These are phyloP conservation scores for Telenomus remus DNA, from an alignment of 1,140 invertebrate genomes.

Conservation along the genomic window DNA sequence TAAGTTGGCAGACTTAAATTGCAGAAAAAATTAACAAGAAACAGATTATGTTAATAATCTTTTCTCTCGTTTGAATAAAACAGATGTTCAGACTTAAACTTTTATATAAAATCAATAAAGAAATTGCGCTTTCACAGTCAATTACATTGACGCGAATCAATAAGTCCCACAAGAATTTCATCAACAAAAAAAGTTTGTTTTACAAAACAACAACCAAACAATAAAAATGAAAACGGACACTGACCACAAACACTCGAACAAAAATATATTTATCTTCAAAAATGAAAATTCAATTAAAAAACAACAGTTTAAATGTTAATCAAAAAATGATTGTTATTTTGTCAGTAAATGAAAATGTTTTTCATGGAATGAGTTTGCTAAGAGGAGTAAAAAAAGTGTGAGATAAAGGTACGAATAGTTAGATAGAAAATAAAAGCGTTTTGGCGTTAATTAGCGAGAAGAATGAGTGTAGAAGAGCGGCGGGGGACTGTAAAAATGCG, in stretches of 20 bases:
- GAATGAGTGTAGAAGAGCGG: conserved; percentile 5
- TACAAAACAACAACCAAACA: too few species aligned
- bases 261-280: too few species aligned
- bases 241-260: too few species aligned
- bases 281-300: too few species aligned
- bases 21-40: neutral
- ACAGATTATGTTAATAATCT: neutral
- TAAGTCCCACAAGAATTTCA: neutral
- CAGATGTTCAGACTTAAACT: neutral
- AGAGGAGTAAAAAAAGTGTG: too few species aligned
- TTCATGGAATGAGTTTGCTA: too few species aligned
- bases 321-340: too few species aligned
- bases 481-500: conserved; percentile 29
- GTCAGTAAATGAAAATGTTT: too few species aligned
- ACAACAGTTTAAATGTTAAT: too few species aligned
- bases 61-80: conserved; percentile 1
- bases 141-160: neutral
- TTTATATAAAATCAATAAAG: conserved; percentile 3
- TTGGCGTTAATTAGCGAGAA: conserved; percentile 7
- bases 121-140: conserved; percentile 4
- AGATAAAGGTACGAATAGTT: neutral
- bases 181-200: too few species aligned
- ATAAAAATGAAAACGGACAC: too few species aligned
- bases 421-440: neutral
- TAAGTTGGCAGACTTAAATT: too few species aligned